Evolutionary conservation across 2,888 invertebrate species (phyloP), one percentile per base, ranked within the genome.

Genomic region (Pimpla rufipes): DNA sequence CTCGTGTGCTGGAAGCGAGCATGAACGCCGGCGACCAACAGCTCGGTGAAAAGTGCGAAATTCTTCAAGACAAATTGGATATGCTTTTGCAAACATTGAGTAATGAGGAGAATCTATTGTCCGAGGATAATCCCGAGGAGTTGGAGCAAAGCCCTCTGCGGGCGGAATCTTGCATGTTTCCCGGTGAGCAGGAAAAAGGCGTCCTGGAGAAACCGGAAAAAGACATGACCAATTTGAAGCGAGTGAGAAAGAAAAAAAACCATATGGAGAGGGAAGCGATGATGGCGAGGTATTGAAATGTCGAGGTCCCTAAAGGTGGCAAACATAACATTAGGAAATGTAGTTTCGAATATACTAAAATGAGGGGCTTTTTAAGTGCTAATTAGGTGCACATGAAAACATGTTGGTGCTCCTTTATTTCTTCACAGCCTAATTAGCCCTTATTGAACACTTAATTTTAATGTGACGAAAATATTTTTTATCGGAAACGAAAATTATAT

Each of bases 51-150:
- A 96, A 96, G 94, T 97, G 97, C 92, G 95, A 96, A 88, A 94
- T 96, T 74, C 94, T 98, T 84, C 96, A 96, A 89, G 96, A 96
- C 88, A 97, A 97, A 93, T 94, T 98, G 80, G 96, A 96, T 88
- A 94, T 95, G 91, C 93, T 98, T 66, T 94, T 97, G 87, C 95
- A 96, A 90, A 96, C 96, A 0, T 93, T 97, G 85, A 96, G 96
- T 79, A 96, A 96, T 87, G 96, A 97, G 89, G 95, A 96, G 85
- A 93, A 93, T 77, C 85, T 86, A 52, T 80, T 88, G n/a, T 71
- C 86, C 4, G 92, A 93, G 3, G 92, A 93, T 5, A 87, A 78
- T 18, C 75, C 86, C n/a, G 91, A 91, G 13, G 93, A 93, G 4
- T 91, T 71, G 4, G 91, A 90, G 35, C 81, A 85, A 11, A 81